Conservation (phyloP, 2,888 invertebrate species). For the Plebejus anna region DNA sequence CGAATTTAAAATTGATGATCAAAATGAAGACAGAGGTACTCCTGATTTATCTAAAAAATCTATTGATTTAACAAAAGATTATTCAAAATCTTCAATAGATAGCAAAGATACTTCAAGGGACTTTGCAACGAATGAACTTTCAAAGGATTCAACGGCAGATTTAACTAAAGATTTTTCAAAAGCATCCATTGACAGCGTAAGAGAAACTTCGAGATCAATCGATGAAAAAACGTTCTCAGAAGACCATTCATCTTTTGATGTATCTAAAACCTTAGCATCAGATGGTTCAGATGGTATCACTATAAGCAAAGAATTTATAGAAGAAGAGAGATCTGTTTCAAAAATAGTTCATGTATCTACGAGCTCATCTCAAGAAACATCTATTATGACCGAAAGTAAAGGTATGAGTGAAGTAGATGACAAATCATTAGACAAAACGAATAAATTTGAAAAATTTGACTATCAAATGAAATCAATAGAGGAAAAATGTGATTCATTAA, state of each 20-base stretch:
- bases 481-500: slow-evolving; percentile 48
- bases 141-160: slow-evolving; percentile 74
- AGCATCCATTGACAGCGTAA: slow-evolving; percentile 71
- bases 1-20: slow-evolving; percentile 61
- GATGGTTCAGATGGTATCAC: slow-evolving; percentile 68
- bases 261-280: slow-evolving; percentile 74
- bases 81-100: slow-evolving; percentile 73
- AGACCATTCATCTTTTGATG: slow-evolving; percentile 72
- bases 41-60: slow-evolving; percentile 75
- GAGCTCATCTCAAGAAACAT: slow-evolving; percentile 68
- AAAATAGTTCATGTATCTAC: slow-evolving; percentile 56
- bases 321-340: slow-evolving; percentile 64
- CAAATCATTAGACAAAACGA: slow-evolving; percentile 53
- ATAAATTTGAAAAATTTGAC: slow-evolving; percentile 50
- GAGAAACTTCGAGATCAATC: slow-evolving; percentile 68
- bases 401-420: slow-evolving; percentile 63
- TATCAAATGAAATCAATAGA: slow-evolving; percentile 46
- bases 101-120: slow-evolving; percentile 75
- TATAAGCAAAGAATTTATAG: slow-evolving; percentile 63
- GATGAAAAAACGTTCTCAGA: slow-evolving; percentile 74
- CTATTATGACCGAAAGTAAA: slow-evolving; percentile 68
- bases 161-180: slow-evolving; percentile 70
- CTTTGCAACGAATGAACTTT: slow-evolving; percentile 72
- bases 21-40: slow-evolving; percentile 62
- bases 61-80: slow-evolving; percentile 70